Base-by-base conservation (phyloP, 2,888 invertebrate species). In the Philereme transversata region DNA sequence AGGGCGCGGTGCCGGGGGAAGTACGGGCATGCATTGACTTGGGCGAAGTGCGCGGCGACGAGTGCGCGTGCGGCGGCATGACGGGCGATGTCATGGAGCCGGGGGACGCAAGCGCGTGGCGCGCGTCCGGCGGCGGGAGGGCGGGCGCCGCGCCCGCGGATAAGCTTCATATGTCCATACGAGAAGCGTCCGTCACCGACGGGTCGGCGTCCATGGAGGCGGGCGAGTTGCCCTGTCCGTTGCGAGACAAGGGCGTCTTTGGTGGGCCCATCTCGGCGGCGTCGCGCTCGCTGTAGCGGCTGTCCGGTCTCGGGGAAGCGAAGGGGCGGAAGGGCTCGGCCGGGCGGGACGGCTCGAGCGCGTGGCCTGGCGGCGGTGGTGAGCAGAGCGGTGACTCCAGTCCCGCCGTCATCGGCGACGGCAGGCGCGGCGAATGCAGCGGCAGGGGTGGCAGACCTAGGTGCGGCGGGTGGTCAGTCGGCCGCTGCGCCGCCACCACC, bases 241-340 rank as follows among this genome's bases (percentile, higher is more conserved):
- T 88, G 73, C 79, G 84, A 51, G 79, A 80, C 51, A 80, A 77
- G 65, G 83, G 90, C 4, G 83, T 90, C 76, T 88, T 88, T 10
- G 92, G 89, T 44, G 88, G 87, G 41, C 90, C 90, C 90, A 90
- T 91, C 22, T 90, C 90, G 34, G 80, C 72, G 45, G 94, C 80
- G 81, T 95, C 94, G 83, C 95, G 93, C 92, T 96, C 88, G 90
- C 94, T 88, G 93, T 95, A 94, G 92, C 96, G 92, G 86, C 93
- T 88, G 64, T 93, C 92, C 44, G 92, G 90, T 49, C 94, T 92
- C 4, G 94, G 93, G 33, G 94, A 93, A 9, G 93, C 93, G 90
- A 82, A 95, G 78, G 77, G 95, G 88, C 88, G 93, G 93, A 90
- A 92, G 6, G 91, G 90, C 64, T 91, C 93, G 76, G 76, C 81